Evolutionary conservation across 2,113 vertebrate genomes (phyloP), one percentile per base, ranked within the genome.

Genomic region (Carassius auratus): DNA sequence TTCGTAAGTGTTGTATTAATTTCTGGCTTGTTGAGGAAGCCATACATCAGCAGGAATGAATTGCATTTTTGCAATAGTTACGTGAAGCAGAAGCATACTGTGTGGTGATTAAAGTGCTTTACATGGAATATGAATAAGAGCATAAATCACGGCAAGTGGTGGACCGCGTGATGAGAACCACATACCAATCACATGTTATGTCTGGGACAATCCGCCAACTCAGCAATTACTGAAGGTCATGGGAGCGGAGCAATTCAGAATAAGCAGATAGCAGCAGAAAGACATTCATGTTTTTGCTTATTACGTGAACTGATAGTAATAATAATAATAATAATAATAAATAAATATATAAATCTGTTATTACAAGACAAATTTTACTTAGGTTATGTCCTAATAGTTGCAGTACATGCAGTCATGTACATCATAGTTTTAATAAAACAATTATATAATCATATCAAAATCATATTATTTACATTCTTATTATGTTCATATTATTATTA

Each of bases 1-100:
- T 85, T 88, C 19, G 75, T 83, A 79, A 76, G 68, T 48, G 52
- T 77, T 76, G n/a, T 84, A 87, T 88, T 87, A 84, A 90, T 90
- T 85, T 78, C n/a, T 55, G 30, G 66, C 59, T 75, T 84, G 74
- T 86, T 64, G 66, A 45, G 79, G 57, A 75, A 71, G 79, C 12
- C 1, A 17, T 1, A 17, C 42, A 48, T 52, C 26, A n/a, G 76
- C 64, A 50, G 79, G 66, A 71, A 85, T 85, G 86, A 89, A 88
- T 90, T 86, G 86, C 76, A 36, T 48, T 50, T 57, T 52, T 78
- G 38, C 64, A 75, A 82, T 73, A 61, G 83, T 83, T 76, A 71
- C 86, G 76, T 55, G 84, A 87, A 82, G 50, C 52, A 84, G 45
- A 19, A 26, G 76, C 82, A 87, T 50, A 75, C 86, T 83, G 74